phyloP scores from a whole-genome alignment of 1,140 invertebrate genomes.

The Scaptodrosophila lebanonensis region DNA sequence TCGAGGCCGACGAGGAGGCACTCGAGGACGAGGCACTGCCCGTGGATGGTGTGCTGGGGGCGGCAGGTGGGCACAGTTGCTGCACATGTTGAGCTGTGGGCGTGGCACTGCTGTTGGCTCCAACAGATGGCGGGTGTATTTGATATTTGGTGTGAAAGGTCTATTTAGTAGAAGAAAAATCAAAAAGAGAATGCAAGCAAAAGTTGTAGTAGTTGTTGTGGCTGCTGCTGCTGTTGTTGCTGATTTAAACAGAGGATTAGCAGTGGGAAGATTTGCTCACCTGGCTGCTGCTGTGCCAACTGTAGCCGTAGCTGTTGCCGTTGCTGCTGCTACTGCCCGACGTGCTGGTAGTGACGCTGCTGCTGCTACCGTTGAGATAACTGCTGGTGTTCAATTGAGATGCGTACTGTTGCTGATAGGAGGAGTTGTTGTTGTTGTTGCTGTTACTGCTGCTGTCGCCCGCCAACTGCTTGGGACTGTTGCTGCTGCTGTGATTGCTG shows the following conservation, averaged over 20 bases:
- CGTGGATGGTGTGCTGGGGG: conserved; percentile 59
- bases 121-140: conserved; percentile 77
- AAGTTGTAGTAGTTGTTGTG: not conserved
- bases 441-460: conserved; percentile 44
- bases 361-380: conserved; percentile 62
- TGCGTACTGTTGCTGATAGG: conserved; percentile 75
- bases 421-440: conserved; percentile 74
- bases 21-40: conserved; percentile 49
- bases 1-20: conserved; percentile 30
- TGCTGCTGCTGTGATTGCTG: conserved; percentile 47
- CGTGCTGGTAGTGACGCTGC: conserved; percentile 1
- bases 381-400: conserved; percentile 61
- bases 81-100: conserved; percentile 68
- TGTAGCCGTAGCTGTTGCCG: conserved; percentile 61
- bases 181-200: conserved; percentile 1
- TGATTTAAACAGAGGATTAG: not conserved
- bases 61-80: conserved; percentile 68
- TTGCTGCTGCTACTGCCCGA: conserved; percentile 20
- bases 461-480: conserved; percentile 49
- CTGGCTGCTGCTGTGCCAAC: conserved; percentile 74
- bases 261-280: conserved; percentile 55
- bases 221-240: conserved; percentile 5
- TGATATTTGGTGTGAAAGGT: conserved; percentile 76
- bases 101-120: conserved; percentile 54
- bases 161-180: conserved; percentile 43